Evolutionary conservation across 2,113 vertebrate genomes (phyloP).

Genomic region (Girardinichthys multiradiatus): DNA sequence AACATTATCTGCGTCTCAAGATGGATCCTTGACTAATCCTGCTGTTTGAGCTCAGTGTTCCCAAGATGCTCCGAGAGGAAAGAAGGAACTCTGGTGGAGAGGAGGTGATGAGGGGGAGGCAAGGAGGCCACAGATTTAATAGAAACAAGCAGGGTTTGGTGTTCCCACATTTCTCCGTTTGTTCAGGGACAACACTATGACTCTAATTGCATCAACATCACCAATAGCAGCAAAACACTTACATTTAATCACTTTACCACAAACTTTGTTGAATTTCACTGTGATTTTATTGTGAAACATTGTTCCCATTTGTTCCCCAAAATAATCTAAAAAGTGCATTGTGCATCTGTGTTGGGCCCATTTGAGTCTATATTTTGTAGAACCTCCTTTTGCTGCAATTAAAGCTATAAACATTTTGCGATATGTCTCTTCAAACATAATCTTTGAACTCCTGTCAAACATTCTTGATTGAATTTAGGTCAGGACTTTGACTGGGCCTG

Average conservation of each 20-base stretch:
- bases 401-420: not conserved
- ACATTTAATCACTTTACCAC: not conserved
- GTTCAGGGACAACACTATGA: conserved; percentile 50
- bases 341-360: not conserved
- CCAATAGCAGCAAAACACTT: conserved; percentile 36
- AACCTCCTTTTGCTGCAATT: not conserved
- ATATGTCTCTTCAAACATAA: not conserved
- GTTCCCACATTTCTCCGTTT: conserved; percentile 58
- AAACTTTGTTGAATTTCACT: not conserved
- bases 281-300: not conserved
- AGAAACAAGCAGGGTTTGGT: conserved; percentile 30
- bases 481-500: not conserved
- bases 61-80: conserved; percentile 77
- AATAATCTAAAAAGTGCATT: not conserved
- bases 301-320: no score
- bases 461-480: not conserved
- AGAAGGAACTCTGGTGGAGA: conserved; percentile 64
- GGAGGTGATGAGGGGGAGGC: conserved; percentile 49
- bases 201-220: conserved; percentile 45
- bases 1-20: conserved; percentile 82
- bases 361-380: not conserved
- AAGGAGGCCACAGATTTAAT: conserved; percentile 42
- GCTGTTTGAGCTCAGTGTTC: conserved; percentile 78
- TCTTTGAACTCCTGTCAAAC: not conserved
- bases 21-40: conserved; percentile 84